Percentiles rank a stretch among this genome's conserved stretches.
Evolutionary conservation across 1,140 invertebrate genomes (phyloP).

Genomic region (Megathymus violae): DNA sequence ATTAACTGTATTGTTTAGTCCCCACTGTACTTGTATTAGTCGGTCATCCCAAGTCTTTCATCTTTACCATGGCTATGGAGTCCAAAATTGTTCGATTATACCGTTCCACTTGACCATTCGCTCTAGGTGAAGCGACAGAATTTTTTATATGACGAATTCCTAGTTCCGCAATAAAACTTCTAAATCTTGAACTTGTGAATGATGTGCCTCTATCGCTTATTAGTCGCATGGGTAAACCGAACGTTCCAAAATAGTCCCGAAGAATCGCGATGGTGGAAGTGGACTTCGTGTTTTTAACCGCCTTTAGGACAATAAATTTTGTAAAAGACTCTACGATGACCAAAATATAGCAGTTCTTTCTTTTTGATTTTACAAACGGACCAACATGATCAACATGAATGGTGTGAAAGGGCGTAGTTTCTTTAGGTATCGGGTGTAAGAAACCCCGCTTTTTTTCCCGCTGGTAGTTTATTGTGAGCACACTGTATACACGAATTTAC

Average conservation of each 20-base stretch:
- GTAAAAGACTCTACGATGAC: constrained; percentile 4
- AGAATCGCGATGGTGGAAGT: too few relatives aligned
- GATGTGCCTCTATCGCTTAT: too few relatives aligned
- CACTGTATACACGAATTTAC: constrained; percentile 17
- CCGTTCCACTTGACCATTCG: neutral
- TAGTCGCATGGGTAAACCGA: too few relatives aligned
- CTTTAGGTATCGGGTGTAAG: constrained; percentile 2
- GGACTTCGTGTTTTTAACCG: too few relatives aligned
- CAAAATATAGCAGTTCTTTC: constrained; percentile 9
- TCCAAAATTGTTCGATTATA: constrained; percentile 12
- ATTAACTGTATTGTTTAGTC: constrained; percentile 6
- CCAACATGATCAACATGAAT: constrained; percentile 15
- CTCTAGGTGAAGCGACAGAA: too few relatives aligned
- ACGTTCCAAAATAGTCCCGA: too few relatives aligned
- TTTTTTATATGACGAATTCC: too few relatives aligned
- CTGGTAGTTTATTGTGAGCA: constrained; percentile 2
- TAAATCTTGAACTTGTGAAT: too few relatives aligned
- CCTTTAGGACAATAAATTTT: constrained; percentile 2
- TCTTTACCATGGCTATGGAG: constrained; percentile 7
- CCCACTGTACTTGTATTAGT: neutral
- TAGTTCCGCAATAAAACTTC: too few relatives aligned
- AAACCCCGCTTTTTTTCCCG: constrained; percentile 2
- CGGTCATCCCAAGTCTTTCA: constrained; percentile 1
- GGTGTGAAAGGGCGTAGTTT: constrained; percentile 1
- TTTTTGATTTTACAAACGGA: constrained; percentile 11